phyloP scores from a whole-genome alignment of 1,140 invertebrate genomes.

The Drosophila ohnishii region DNA sequence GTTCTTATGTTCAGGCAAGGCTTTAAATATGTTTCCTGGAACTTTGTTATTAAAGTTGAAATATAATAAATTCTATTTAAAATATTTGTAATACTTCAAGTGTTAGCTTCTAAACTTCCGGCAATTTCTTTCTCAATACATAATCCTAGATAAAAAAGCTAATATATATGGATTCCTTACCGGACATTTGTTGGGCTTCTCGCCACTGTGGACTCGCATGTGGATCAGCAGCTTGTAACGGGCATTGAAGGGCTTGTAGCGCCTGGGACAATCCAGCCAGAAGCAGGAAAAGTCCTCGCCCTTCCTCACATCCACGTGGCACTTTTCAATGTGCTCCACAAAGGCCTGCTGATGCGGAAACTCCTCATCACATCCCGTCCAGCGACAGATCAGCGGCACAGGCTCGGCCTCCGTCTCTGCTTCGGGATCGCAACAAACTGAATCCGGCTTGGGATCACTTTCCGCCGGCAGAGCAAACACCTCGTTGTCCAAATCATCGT shows the following conservation, averaged over 20 bases:
- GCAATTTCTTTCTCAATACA: background rate
- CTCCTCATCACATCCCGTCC: slow-evolving; percentile 92
- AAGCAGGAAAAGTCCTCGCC: slow-evolving; percentile 96
- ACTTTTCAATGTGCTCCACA: slow-evolving; percentile 95
- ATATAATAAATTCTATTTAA: too few species aligned
- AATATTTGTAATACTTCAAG: background rate
- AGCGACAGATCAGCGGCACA: slow-evolving; percentile 87
- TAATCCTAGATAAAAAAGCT: background rate
- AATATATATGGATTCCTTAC: slow-evolving; percentile 87
- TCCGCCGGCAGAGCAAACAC: slow-evolving; percentile 46
- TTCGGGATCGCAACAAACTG: slow-evolving; percentile 27
- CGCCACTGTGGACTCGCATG: slow-evolving; percentile 97
- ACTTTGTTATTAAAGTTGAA: too few species aligned
- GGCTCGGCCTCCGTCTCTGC: slow-evolving; percentile 25
- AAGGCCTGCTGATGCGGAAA: slow-evolving; percentile 91
- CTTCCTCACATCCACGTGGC: slow-evolving; percentile 93
- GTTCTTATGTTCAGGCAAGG: background rate
- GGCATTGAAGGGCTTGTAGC: slow-evolving; percentile 95
- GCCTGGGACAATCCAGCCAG: slow-evolving; percentile 94
- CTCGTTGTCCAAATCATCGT: slow-evolving; percentile 52
- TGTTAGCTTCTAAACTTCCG: too few species aligned
- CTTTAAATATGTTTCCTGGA: background rate
- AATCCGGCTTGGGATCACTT: slow-evolving; percentile 16
- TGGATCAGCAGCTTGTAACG: slow-evolving; percentile 98
- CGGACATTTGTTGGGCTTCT: slow-evolving; percentile 97